Evolutionary conservation across 64 coral and sea anemone species (phyloP), one percentile per base, ranked within the genome.

Genomic region (Actinia tenebrosa): DNA sequence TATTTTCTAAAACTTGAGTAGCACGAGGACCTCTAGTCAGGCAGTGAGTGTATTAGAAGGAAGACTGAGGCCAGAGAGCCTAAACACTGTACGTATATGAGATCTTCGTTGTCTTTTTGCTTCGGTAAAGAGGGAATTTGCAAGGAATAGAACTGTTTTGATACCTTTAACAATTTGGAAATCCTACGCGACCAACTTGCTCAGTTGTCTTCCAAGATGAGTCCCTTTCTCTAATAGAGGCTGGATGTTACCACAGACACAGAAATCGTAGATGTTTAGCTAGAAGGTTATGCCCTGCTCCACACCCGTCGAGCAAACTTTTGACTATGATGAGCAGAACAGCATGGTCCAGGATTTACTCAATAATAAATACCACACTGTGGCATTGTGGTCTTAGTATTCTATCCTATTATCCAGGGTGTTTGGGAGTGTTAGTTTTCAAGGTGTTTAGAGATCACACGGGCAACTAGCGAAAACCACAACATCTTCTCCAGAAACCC

Each of bases 371-470:
- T 75, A 42, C 6, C 69, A 75, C 26, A 75, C 69, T 42, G 27
- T 58, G 69, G 9, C 69, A 75, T 75, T 43, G 69, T 25, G 69
- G 69, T 42, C 69, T 75, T 13, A 16, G 69, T 75, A 42, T 75
- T 42, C 69, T 75, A 75, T 75, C 69, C 69, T 75, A 75, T 75
- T 75, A 75, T 42, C 69, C n/a, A 30, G 10, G 69, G 69, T 75
- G 69, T 75, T 75, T 26, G 69, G 27, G 69, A 25, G n/a, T 75
- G 69, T 75, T 75, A 16, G 69, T 75, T 69, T 27, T 69, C 19
- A 69, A 69, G 64, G 64, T 69, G 64, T 69, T 69, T 69, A 25
- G 27, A 75, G n/a, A 42, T 42, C 69, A 14, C 69, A 75, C 69
- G 69, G 69, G 20, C 56, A 58, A 26, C 27, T 42, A 75, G 63